Evolutionary conservation across 2,113 vertebrate genomes (phyloP), one percentile per base, ranked within the genome.

Genomic region (Phodopus roborovskii): DNA sequence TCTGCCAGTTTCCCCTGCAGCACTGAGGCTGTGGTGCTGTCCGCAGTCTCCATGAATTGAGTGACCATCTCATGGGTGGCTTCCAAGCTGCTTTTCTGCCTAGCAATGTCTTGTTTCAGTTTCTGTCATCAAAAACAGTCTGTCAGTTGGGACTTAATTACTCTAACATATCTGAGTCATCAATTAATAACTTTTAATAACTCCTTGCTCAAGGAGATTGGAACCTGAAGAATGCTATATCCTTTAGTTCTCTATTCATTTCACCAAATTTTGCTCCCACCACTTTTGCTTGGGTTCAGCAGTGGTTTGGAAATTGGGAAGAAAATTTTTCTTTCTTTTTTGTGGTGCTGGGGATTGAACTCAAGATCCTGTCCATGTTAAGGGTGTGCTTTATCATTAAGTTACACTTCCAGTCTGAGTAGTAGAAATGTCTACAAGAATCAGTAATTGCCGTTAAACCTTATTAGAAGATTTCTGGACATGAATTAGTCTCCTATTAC

Each of bases 91-190:
- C 99, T 99, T 97, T 98, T 99, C 75, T 99, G 98, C 88, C 99
- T 98, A 87, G 99, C 98, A 1, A 99, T 99, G 98, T 99, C 99
- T 98, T 99, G 99, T 30, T 99, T 99, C 85, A 99, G 98, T 99
- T 99, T 99, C 99, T 99, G 98, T 0, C 20, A 94, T 7, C 53
- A 97, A 93, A 2, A 97, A 68, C 77, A 97, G 58, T 42, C 1
- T 20, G 66, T 97, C 78, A 97, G 71, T 30, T 93, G 82, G 30
- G 85, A 88, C 7, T 85, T 75, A 95, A 20, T 92, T 96, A 96
- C 91, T 81, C 39, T 8, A 85, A 62, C 33, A 90, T 48, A 89
- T 1, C 73, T 79, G 19, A 96, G 73, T 39, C 58, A 95, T 0
- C 19, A 70, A 15, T 19, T 1, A 90, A 66, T 20, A 30, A 68